These are phyloP conservation scores for Trichopoda pennipes DNA, from an alignment of 2,888 invertebrate species.

Conservation along the genomic window DNA sequence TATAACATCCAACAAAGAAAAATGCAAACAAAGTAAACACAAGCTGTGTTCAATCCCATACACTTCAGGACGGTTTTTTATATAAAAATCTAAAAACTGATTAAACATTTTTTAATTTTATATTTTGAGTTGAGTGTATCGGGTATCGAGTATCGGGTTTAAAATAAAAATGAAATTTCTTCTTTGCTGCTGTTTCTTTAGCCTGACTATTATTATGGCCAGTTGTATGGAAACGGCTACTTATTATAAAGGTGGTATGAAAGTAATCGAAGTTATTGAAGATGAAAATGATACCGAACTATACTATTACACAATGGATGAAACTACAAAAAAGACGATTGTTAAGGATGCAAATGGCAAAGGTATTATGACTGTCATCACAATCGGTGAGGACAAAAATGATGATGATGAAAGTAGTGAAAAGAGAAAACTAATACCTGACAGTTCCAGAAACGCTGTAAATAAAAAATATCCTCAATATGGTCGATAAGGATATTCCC, in stretches of 20 bases:
- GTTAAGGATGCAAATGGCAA: not conserved
- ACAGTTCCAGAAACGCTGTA: not conserved
- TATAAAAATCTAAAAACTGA: not conserved
- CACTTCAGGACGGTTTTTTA: not conserved
- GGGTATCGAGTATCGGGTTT: not conserved
- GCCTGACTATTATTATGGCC: not conserved
- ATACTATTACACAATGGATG: not conserved
- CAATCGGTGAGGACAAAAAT: not conserved
- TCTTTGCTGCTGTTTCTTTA: not conserved
- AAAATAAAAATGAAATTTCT: constrained; percentile 4
- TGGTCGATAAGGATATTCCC: no score
- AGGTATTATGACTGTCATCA: constrained; percentile 1
- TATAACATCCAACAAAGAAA: no score
- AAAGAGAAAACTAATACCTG: not conserved
- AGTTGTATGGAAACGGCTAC: not conserved
- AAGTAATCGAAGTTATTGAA: not conserved
- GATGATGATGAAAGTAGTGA: not conserved
- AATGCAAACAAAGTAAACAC: no score
- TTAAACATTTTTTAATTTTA: not conserved
- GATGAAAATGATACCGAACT: not conserved
- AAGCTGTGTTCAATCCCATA: no score
- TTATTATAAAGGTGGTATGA: not conserved
- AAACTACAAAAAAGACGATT: not conserved
- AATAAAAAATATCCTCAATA: no score
- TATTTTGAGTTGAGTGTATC: not conserved